Evolutionary conservation across 2,113 vertebrate species (phyloP).

Genomic region (Oryzias melastigma): DNA sequence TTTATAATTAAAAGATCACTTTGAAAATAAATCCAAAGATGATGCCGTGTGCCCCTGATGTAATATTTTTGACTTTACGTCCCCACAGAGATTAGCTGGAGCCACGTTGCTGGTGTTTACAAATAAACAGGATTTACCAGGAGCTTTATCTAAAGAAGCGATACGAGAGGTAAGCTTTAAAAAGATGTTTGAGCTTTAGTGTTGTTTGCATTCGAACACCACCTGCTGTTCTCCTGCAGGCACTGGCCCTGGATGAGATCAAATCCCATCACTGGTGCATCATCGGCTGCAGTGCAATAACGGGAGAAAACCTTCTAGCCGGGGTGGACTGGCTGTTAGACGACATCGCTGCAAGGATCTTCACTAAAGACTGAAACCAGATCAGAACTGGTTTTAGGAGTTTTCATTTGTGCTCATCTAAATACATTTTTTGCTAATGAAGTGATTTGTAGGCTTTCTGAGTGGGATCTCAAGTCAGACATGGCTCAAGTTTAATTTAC

Average conservation of each 20-base stretch:
- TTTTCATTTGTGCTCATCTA: too few relatives aligned
- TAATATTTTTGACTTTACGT: background rate
- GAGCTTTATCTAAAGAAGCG: constrained; percentile 81
- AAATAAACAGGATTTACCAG: constrained; percentile 91
- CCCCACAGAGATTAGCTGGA: constrained; percentile 83
- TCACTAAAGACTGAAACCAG: constrained; percentile 67
- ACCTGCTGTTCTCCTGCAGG: constrained; percentile 60
- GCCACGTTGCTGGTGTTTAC: constrained; percentile 90
- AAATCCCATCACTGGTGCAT: constrained; percentile 91
- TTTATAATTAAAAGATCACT: too few relatives aligned
- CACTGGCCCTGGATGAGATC: constrained; percentile 82
- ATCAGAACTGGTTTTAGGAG: background rate
- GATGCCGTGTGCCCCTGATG: background rate
- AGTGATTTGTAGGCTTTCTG: too few relatives aligned
- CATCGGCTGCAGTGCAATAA: constrained; percentile 87
- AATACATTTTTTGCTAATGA: too few relatives aligned
- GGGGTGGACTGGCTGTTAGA: constrained; percentile 86
- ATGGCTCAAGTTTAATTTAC: too few relatives aligned
- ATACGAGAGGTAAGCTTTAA: constrained; percentile 80
- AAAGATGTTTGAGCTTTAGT: background rate
- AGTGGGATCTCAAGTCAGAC: too few relatives aligned
- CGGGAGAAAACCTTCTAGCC: constrained; percentile 83
- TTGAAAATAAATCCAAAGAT: too few relatives aligned
- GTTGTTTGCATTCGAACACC: background rate
- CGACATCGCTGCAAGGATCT: constrained; percentile 76